Evolutionary conservation across 2,113 vertebrate species (phyloP), one percentile per base, ranked within the genome.

Genomic region (Ophthalmolycus amberensis): DNA sequence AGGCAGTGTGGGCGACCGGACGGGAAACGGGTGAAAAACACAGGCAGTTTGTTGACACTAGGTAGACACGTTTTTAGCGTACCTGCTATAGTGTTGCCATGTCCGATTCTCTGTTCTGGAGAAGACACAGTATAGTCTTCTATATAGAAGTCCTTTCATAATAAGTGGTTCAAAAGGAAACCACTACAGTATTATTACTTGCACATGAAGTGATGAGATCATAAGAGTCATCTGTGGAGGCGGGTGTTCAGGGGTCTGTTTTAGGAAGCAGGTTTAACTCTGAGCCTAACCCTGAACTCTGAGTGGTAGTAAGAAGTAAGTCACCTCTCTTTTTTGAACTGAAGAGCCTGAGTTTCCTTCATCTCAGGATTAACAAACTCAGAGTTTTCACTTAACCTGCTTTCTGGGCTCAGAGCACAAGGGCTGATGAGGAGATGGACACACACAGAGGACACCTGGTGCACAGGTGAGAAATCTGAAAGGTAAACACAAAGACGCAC

Each of bases 381-480:
- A 38, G 38, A 9, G 7, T 44, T 14, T 11, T 44, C 12, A 3
- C 42, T 9, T 12, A 44, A 44, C 11, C 11, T 46, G 12, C 14
- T 46, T 46, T 46, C 44, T 46, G 9, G 44, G 44, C 11, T 46
- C 14, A 3, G 44, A 46, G 44, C 38, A 38, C 7, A 38, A 38
- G 44, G 14, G 44, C 44, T 46, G 44, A 46, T 15, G 14, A 46
- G 14, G 14, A 46, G 44, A 14, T 46, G 12, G 27, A 59, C 56
- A 29, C 27, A 58, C 1, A 34, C 34, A 50, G 4, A 27, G 25
- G 56, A 59, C 56, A 29, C 56, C 56, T 59, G 27, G 12, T 59
- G 71, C 72, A 76, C 83, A 75, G 80, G 75, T 82, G 48, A 77
- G 69, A 63, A 68, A 79, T 38, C 75, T 37, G 20, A 62, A 77